phyloP scores from a whole-genome alignment of 1,140 invertebrate species.

The Amyelois transitella region DNA sequence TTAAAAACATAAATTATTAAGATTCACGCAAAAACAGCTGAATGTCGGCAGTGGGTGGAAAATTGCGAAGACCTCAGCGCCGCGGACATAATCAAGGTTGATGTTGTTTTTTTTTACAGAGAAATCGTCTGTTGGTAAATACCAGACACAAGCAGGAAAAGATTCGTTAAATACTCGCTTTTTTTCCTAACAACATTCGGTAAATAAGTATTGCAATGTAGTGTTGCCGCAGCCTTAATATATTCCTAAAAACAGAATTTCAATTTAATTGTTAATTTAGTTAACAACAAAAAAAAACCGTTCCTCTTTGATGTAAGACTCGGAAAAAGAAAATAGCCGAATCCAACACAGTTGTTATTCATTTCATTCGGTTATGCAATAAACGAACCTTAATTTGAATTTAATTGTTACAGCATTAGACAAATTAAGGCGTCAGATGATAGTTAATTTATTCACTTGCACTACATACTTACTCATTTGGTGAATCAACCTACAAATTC shows the following conservation, averaged over 20 bases:
- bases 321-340: too few species aligned
- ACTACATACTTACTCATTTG: too few species aligned
- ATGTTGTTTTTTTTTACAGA: background rate
- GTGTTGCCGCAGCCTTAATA: too few species aligned
- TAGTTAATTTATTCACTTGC: background rate
- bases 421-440: background rate
- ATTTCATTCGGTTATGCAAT: background rate
- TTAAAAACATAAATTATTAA: too few species aligned
- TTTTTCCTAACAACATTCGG: background rate
- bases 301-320: too few species aligned
- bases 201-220: background rate
- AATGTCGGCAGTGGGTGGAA: background rate
- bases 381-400: background rate
- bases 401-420: background rate
- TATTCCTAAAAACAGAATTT: too few species aligned
- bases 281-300: too few species aligned
- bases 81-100: background rate
- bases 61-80: background rate
- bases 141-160: background rate
- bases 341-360: too few species aligned
- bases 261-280: too few species aligned
- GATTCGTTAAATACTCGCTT: background rate
- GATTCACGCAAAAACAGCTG: background rate
- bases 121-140: background rate
- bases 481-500: too few species aligned